phyloP scores from a whole-genome alignment of 1,140 invertebrate species.

The Drosophila baimaii region DNA sequence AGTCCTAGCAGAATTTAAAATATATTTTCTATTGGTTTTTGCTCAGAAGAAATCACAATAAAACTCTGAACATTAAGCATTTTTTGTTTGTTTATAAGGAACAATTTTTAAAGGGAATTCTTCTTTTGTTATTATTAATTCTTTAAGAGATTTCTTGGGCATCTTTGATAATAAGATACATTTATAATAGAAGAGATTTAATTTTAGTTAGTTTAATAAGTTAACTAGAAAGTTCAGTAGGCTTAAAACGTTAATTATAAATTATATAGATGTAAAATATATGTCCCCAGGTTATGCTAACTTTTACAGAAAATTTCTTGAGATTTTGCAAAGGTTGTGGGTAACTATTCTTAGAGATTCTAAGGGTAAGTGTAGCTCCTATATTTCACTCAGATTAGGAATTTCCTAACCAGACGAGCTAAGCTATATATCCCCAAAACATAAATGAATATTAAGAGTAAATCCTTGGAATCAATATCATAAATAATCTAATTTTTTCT shows the following conservation, averaged over 20 bases:
- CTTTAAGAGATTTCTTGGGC: neutral
- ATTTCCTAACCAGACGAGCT: no score
- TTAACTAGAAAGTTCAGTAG: neutral
- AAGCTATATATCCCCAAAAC: neutral
- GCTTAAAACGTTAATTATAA: neutral
- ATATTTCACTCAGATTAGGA: neutral
- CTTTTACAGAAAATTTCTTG: neutral
- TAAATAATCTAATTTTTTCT: neutral
- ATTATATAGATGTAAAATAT: neutral
- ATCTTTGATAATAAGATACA: neutral
- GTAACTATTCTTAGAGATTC: neutral
- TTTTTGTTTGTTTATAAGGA: neutral
- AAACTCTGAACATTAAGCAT: neutral
- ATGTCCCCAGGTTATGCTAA: no score
- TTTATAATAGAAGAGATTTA: neutral
- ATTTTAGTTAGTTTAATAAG: neutral
- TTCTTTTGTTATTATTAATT: neutral
- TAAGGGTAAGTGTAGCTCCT: neutral
- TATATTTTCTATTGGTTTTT: neutral
- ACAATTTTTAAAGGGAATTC: neutral
- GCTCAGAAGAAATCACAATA: neutral
- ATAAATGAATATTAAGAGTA: neutral
- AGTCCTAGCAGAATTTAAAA: no score
- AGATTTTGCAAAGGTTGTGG: neutral
- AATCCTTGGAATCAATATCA: neutral